Evolutionary conservation across 2,113 vertebrate species (phyloP).

Genomic region (Syngnathoides biaculeatus): DNA sequence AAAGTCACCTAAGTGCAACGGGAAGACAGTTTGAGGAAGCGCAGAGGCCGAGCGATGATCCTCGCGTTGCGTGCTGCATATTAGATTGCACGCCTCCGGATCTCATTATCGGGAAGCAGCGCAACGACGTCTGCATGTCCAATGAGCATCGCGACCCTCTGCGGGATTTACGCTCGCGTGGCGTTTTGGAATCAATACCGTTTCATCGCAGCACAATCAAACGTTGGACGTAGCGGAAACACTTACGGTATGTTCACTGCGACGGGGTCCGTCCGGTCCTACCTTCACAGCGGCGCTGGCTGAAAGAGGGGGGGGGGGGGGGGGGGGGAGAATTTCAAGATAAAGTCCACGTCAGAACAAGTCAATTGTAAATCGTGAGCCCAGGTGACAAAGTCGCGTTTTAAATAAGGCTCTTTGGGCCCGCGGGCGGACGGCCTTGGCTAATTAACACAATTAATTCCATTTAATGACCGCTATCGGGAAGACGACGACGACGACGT

Average conservation of each 20-base stretch:
- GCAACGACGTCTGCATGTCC: constrained; percentile 68
- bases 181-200: constrained; percentile 38
- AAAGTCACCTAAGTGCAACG: not conserved
- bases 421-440: constrained; percentile 37
- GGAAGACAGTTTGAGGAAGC: not conserved
- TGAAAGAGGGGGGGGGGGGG: no score
- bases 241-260: constrained; percentile 47
- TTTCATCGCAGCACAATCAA: constrained; percentile 30
- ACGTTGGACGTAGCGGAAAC: constrained; percentile 10
- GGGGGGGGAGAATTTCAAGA: not conserved
- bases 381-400: constrained; percentile 30
- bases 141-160: constrained; percentile 57
- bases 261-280: not conserved
- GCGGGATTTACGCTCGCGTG: constrained; percentile 33
- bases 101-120: constrained; percentile 70
- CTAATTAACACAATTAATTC: constrained; percentile 55
- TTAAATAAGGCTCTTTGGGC: constrained; percentile 55
- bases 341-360: not conserved
- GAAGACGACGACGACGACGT: constrained; percentile 23
- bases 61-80: constrained; percentile 36
- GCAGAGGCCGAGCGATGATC: not conserved
- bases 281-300: constrained; percentile 5
- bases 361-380: not conserved
- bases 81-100: constrained; percentile 71
- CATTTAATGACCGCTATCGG: constrained; percentile 39